Evolutionary conservation across 2,797 vertebrate genomes (phyloP), one percentile per base, ranked within the genome.

Genomic region (Notolabrus celidotus): DNA sequence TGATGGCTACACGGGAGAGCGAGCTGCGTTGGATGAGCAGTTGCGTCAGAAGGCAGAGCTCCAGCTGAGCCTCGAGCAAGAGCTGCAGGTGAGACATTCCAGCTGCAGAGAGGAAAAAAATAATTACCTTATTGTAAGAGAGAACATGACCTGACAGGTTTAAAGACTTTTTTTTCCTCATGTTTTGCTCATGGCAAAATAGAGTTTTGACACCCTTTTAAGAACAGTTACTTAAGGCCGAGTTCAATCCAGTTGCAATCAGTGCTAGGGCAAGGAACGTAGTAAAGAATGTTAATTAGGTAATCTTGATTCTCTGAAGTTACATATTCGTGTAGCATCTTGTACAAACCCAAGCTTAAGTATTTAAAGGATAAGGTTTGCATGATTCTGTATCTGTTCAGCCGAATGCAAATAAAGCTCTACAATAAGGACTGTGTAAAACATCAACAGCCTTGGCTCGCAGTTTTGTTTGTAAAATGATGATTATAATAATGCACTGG

Each of bases 1-100:
- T 87, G 98, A 99, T 87, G 96, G 96, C 46, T 99, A 99, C 86
- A 94, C 96, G 11, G 97, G 94, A 57, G 98, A 99, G 88, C 96
- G 96, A 78, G 89, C 93, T 5, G 86, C 86, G n/a, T 85, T 96
- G 90, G 97, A 98, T 91, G 95, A 96, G 58, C 95, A 96, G 53
- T 92, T 98, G 46, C 95, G 93, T 77, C 96, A 97, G 87, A 98
- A 96, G 89, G 88, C 85, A 52, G 95, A 97, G 59, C 80, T 95
- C 39, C 96, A 96, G 84, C 94, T 93, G 79, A 96, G 90, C 77
- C 94, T 99, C 55, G 95, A 97, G 80, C 96, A 96, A 88, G 96
- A 99, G 73, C 93, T 99, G 74, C 95, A 95, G 63, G 92, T 93
- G 79, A 90, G 72, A 22, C 53, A 50, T 42, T 66, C 45, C 47